phyloP scores from a whole-genome alignment of 2,888 invertebrate species.

The Patella caerulea region DNA sequence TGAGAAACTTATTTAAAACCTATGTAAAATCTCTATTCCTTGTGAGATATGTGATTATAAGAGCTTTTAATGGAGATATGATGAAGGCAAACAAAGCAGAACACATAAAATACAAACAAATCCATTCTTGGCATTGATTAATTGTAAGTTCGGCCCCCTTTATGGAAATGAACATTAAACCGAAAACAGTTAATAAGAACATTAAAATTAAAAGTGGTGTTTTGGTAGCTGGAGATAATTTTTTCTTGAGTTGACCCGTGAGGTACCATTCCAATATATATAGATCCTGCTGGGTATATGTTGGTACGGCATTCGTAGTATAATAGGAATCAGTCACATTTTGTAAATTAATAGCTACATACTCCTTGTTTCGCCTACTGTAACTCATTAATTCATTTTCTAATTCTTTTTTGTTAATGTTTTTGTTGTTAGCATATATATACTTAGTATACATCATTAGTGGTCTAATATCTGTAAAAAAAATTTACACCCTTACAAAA shows the following conservation, averaged over 20 bases:
- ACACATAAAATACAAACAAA: slow-evolving; percentile 13
- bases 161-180: slow-evolving; percentile 9
- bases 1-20: too few species aligned
- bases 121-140: slow-evolving; percentile 17
- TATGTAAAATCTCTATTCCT: too few species aligned
- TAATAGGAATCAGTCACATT: slow-evolving; percentile 15
- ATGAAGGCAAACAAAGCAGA: slow-evolving; percentile 14
- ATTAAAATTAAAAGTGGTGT: neutral
- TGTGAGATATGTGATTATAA: neutral
- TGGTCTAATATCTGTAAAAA: neutral
- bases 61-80: slow-evolving; percentile 16
- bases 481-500: too few species aligned
- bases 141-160: slow-evolving; percentile 16
- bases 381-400: slow-evolving; percentile 7
- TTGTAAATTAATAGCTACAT: slow-evolving; percentile 17
- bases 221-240: slow-evolving; percentile 1
- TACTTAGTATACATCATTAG: neutral
- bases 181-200: slow-evolving; percentile 10
- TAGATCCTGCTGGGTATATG: slow-evolving; percentile 18
- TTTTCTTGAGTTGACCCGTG: slow-evolving; percentile 15
- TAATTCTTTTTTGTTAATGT: slow-evolving; percentile 8
- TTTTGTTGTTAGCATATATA: neutral
- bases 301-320: slow-evolving; percentile 3
- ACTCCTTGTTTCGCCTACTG: slow-evolving; percentile 5
- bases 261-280: slow-evolving; percentile 23